These are phyloP conservation scores for Cerastis rubricosa DNA, from an alignment of 2,888 invertebrate genomes.

Conservation along the genomic window DNA sequence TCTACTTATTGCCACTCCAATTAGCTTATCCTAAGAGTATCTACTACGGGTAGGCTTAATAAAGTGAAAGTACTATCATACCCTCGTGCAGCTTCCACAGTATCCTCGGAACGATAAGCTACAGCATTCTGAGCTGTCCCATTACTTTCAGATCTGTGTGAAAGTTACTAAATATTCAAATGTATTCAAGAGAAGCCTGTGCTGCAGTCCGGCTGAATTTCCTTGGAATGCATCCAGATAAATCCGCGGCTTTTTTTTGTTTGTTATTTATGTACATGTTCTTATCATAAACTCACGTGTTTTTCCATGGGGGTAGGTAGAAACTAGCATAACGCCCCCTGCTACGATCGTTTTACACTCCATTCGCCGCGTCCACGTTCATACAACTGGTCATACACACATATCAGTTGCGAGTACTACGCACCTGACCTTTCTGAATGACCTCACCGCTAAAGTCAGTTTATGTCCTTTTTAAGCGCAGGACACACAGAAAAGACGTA, in stretches of 20 bases:
- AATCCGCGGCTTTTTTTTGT: not conserved
- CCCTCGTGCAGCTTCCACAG: constrained; percentile 7
- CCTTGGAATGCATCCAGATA: constrained; percentile 45
- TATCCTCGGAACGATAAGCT: constrained; percentile 23
- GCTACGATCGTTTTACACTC: not conserved
- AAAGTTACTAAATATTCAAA: constrained; percentile 54
- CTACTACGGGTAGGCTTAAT: not conserved
- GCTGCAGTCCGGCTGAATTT: constrained; percentile 16
- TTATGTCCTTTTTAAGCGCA: not conserved
- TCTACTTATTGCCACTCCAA: constrained; percentile 17
- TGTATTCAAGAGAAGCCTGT: constrained; percentile 35
- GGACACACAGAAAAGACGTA: too few species aligned
- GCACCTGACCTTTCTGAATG: not conserved
- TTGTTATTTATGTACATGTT: not conserved
- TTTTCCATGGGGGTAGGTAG: not conserved
- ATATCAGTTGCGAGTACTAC: not conserved
- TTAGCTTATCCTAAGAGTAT: constrained; percentile 4
- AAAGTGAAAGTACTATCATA: constrained; percentile 10
- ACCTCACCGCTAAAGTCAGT: not conserved
- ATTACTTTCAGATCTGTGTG: constrained; percentile 45
- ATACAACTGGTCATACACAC: not conserved
- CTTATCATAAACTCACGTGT: not conserved
- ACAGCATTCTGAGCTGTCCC: constrained; percentile 21
- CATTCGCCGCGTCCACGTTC: not conserved
- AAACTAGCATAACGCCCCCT: not conserved